Percentiles rank a stretch among this genome's conserved stretches.
Evolutionary conservation across 2,888 invertebrate species (phyloP).

Genomic region (Pterostichus madidus): DNA sequence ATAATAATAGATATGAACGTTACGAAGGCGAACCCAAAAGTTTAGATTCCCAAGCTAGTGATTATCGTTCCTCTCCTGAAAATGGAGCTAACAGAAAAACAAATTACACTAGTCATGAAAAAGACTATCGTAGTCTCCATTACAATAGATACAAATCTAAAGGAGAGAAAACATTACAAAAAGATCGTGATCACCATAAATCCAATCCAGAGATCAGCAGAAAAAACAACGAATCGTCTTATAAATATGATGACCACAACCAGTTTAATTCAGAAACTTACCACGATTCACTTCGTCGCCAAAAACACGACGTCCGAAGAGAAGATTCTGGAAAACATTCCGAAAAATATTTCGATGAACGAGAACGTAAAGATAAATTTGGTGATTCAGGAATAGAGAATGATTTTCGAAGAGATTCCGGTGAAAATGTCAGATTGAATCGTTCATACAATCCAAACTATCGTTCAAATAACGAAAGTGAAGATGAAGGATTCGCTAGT

Average conservation of each 20-base stretch:
- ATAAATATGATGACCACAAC: constrained; percentile 77
- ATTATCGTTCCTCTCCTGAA: constrained; percentile 81
- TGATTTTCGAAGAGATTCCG: constrained; percentile 87
- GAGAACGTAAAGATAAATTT: constrained; percentile 81
- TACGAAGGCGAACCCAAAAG: constrained; percentile 84
- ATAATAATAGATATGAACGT: constrained; percentile 70
- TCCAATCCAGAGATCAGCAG: constrained; percentile 83
- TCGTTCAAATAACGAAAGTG: constrained; percentile 79
- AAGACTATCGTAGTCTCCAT: constrained; percentile 70
- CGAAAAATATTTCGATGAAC: constrained; percentile 76
- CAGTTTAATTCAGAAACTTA: constrained; percentile 74
- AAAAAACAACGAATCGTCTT: constrained; percentile 76
- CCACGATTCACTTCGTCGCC: constrained; percentile 82
- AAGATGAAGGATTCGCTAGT: constrained; percentile 85
- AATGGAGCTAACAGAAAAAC: constrained; percentile 73
- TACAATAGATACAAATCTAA: constrained; percentile 71
- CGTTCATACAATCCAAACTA: constrained; percentile 70
- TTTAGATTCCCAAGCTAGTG: constrained; percentile 82
- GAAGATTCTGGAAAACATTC: constrained; percentile 73
- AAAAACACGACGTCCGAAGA: constrained; percentile 76
- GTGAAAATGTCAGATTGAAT: constrained; percentile 75
- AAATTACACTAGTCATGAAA: constrained; percentile 71
- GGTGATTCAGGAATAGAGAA: constrained; percentile 91
- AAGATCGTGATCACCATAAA: constrained; percentile 79
- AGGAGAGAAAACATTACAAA: constrained; percentile 72